Evolutionary conservation across 2,888 invertebrate genomes (phyloP).

Genomic region (Molorchus minor): DNA sequence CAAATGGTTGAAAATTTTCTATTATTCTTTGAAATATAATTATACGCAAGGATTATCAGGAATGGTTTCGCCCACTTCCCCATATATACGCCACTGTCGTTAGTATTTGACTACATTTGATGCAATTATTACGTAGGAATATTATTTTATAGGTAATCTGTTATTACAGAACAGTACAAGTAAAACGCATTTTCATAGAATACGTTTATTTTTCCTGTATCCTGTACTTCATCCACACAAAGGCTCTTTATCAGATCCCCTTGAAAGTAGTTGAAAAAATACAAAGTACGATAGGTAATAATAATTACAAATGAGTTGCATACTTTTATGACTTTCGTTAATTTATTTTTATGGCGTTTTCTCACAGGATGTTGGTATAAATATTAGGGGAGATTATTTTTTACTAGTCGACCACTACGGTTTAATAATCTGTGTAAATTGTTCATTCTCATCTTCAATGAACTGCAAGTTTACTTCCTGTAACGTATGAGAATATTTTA

Average conservation of each 20-base stretch:
- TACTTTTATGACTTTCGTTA: slow-evolving; percentile 13
- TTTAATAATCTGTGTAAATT: background rate
- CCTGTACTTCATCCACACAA: slow-evolving; percentile 10
- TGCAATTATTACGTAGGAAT: too few relatives aligned
- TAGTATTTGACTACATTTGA: too few relatives aligned
- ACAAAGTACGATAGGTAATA: slow-evolving; percentile 11
- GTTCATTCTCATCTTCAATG: too few relatives aligned
- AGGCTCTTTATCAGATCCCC: slow-evolving; percentile 5
- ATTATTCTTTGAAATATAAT: too few relatives aligned
- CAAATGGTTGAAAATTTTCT: too few relatives aligned
- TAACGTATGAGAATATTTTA: background rate
- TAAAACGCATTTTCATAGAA: too few relatives aligned
- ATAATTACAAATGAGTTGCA: slow-evolving; percentile 11
- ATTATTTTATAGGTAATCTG: too few relatives aligned
- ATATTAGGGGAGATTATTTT: background rate
- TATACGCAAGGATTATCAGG: too few relatives aligned
- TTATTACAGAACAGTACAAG: too few relatives aligned
- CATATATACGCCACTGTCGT: too few relatives aligned
- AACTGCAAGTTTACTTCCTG: too few relatives aligned
- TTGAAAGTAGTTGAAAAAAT: slow-evolving; percentile 7
- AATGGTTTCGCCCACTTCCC: too few relatives aligned
- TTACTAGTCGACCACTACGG: background rate
- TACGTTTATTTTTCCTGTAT: slow-evolving; percentile 18
- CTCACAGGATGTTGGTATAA: slow-evolving; percentile 1
- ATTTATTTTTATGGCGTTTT: slow-evolving; percentile 4